Percentiles rank a stretch among this genome's conserved stretches.
Evolutionary conservation across 2,113 vertebrate species (phyloP).

Genomic region (zebrafish (Danio rerio)): GRCz12tu NC_133195.1:4751501-4752000

Average conservation of each 20-base stretch:
- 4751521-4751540: too few species aligned
- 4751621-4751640: too few species aligned
- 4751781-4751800: background rate
- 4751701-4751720: too few species aligned
- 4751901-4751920: constrained; percentile 97
- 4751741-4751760: background rate
- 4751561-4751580: background rate
- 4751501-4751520: too few species aligned
- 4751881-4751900: constrained; percentile 99
- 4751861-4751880: constrained; percentile 98
- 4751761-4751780: background rate
- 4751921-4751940: constrained; percentile 89
- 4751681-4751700: too few species aligned
- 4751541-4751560: background rate
- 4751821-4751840: background rate
- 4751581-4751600: background rate
- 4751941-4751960: constrained; percentile 99
- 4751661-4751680: too few species aligned
- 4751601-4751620: background rate
- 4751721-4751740: too few species aligned
- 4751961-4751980: constrained; percentile 99
- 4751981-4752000: constrained; percentile 89
- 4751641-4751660: too few species aligned
- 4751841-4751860: constrained; percentile 58
- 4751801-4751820: background rate